Evolutionary conservation across 2,797 vertebrate species (phyloP).

Genomic region (Pempheris klunzingeri): DNA sequence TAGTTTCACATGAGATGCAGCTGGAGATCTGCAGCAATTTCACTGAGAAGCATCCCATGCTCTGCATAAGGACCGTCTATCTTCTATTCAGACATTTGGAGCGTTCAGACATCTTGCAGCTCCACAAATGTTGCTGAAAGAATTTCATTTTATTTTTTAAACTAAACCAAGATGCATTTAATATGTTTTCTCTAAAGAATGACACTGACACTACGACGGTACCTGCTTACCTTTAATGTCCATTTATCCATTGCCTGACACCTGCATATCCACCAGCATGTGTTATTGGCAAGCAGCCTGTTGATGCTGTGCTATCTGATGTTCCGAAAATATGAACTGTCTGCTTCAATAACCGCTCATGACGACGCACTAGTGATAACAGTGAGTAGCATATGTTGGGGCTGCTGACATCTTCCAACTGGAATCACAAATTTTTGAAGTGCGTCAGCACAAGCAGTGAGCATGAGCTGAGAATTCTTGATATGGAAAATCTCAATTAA

Average conservation of each 20-base stretch:
- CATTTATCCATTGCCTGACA: conserved; percentile 22
- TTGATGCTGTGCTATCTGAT: conserved; percentile 43
- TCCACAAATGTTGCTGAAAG: neutral
- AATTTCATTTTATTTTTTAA: neutral
- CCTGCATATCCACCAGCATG: conserved; percentile 7
- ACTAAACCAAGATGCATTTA: neutral
- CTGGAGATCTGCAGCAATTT: neutral
- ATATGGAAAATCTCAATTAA: conserved; percentile 6
- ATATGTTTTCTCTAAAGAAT: neutral
- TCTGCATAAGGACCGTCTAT: neutral
- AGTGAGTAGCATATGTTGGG: conserved; percentile 44
- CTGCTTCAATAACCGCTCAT: conserved; percentile 33
- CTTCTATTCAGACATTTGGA: neutral
- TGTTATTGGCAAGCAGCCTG: conserved; percentile 40
- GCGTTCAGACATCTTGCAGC: neutral
- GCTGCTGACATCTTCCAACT: conserved; percentile 21
- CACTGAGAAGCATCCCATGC: neutral
- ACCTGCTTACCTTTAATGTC: conserved; percentile 3
- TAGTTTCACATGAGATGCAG: neutral
- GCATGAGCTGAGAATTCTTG: neutral
- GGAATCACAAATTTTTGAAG: neutral
- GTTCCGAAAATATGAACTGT: conserved; percentile 41
- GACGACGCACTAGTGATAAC: conserved; percentile 35
- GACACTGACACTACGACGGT: neutral
- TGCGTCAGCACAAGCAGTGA: conserved; percentile 10